phyloP scores from a whole-genome alignment of 2,888 invertebrate genomes.

The Lomographa bimaculata region DNA sequence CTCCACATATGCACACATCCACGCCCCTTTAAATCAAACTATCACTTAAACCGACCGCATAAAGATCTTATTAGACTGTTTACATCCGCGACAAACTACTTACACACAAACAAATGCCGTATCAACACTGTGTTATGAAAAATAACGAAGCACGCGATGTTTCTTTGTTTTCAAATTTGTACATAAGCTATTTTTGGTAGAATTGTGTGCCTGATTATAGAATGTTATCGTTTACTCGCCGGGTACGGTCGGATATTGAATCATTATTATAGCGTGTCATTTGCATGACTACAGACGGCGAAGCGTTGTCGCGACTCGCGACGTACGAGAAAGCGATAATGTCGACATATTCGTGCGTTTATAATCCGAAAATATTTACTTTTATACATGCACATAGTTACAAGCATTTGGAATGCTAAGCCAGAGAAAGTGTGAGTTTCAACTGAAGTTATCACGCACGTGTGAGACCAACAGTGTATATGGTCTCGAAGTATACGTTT shows the following conservation, averaged over 20 bases:
- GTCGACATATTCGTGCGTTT: conserved; percentile 26
- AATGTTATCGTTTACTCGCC: conserved; percentile 2
- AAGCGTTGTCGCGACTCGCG: conserved; percentile 8
- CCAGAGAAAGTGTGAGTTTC: conserved; percentile 17
- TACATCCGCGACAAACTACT: conserved; percentile 27
- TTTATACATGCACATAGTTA: conserved; percentile 20
- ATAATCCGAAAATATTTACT: conserved; percentile 28
- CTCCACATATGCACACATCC: conserved; percentile 31
- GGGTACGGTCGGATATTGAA: conserved; percentile 44
- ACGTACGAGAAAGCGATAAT: conserved; percentile 41
- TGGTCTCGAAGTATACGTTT: no score
- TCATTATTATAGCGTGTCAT: conserved; percentile 55
- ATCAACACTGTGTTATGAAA: conserved; percentile 27
- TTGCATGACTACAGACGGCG: conserved; percentile 43
- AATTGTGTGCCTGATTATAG: background rate
- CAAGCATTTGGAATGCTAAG: conserved; percentile 13
- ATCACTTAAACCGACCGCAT: conserved; percentile 48
- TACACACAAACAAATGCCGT: conserved; percentile 21
- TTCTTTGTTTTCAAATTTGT: conserved; percentile 23
- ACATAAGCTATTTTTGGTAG: conserved; percentile 9
- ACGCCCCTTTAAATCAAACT: conserved; percentile 29
- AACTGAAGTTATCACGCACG: conserved; percentile 16
- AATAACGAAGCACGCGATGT: conserved; percentile 29
- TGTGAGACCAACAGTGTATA: conserved; percentile 5
- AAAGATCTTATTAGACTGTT: conserved; percentile 46